Evolutionary conservation across 2,113 vertebrate genomes (phyloP), one percentile per base, ranked within the genome.

Genomic region (Alligator mississippiensis): DNA sequence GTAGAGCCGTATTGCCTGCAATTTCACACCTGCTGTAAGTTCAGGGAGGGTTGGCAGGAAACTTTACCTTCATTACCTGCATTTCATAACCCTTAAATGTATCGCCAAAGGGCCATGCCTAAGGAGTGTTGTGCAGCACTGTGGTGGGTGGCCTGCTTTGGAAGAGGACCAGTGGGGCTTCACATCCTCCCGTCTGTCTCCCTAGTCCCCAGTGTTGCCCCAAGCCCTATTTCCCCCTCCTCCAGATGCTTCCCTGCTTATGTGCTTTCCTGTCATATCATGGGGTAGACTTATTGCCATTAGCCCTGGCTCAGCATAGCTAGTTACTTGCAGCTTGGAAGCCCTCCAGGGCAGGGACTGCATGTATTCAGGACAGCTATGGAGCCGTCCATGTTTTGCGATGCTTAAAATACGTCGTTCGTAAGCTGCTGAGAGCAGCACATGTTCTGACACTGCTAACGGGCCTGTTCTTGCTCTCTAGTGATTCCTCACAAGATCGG

Each of bases 401-500:
- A 1, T 11, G 10, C 28, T 34, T 19, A 2, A 2, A 24, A 15
- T 62, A 2, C 11, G 0, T 8, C 12, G 77, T 24, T 1, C 6
- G 11, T 28, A 75, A 24, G 74, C 4, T 0, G 0, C 27, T 25
- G 25, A 30, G 7, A 74, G 70, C 47, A 72, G 61, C 58, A 47
- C 34, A 19, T 16, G 21, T 28, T 60, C 14, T 72, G 61, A 28
- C 75, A 61, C 84, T 24, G 62, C 21, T 62, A 38, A 82, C 25
- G 10, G 77, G 30, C 19, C 6, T 96, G 76, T 81, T 94, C 61
- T 92, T 85, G 14, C 3, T 78, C 85, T 38, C 78, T 79, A 99
- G 99, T 99, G 55, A 99, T 99, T 82, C 99, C 99, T 72, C 99
- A 99, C 97, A 99, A 99, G 98, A 99, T 99, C 1, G 99, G 99